These are phyloP conservation scores for Sigmodon hispidus DNA, from an alignment of 2,113 vertebrate species.

Conservation along the genomic window DNA sequence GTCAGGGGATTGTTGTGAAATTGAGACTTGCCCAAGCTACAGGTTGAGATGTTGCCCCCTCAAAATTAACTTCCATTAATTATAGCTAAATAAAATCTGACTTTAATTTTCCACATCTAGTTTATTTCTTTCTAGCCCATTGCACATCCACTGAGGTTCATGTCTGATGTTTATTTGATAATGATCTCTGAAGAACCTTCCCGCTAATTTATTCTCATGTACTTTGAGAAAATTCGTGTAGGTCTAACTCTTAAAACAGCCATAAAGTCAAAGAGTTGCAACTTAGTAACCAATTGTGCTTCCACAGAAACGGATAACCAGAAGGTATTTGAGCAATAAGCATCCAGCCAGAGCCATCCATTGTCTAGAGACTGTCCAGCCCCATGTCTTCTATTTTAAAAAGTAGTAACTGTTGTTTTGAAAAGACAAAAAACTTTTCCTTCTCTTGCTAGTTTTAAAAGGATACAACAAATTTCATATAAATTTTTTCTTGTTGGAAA, in stretches of 20 bases:
- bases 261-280: constrained; percentile 69
- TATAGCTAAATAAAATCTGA: neutral
- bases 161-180: constrained; percentile 53
- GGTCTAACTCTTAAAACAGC: constrained; percentile 64
- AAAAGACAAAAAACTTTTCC: constrained; percentile 61
- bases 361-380: constrained; percentile 43
- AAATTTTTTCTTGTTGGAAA: constrained; percentile 65
- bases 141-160: neutral
- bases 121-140: neutral
- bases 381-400: constrained; percentile 67
- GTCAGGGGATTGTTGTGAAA: neutral
- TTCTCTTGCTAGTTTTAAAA: constrained; percentile 68
- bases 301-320: constrained; percentile 53
- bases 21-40: neutral
- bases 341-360: constrained; percentile 51
- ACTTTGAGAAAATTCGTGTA: constrained; percentile 68
- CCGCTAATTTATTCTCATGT: neutral
- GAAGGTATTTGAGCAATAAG: constrained; percentile 69
- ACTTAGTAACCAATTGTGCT: constrained; percentile 69
- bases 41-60: neutral
- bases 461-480: constrained; percentile 54
- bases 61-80: neutral
- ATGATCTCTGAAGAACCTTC: neutral
- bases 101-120: neutral
- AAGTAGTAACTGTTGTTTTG: constrained; percentile 65